These are phyloP conservation scores for Anguilla pacifica DNA, from an alignment of 2,797 vertebrate genomes.

Conservation along the genomic window DNA sequence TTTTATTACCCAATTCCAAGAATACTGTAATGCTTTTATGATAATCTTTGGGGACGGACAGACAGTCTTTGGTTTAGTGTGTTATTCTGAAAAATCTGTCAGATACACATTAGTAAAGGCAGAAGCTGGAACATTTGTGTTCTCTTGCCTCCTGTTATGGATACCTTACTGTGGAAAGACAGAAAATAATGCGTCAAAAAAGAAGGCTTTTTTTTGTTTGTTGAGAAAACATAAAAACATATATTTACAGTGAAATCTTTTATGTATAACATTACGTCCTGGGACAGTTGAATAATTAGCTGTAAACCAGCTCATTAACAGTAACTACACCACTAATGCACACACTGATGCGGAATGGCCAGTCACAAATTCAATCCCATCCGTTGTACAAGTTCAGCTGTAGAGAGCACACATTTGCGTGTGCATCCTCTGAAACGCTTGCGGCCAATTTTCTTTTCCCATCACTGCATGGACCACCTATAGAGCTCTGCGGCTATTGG, in stretches of 20 bases:
- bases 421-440: no score
- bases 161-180: not conserved
- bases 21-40: not conserved
- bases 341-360: not conserved
- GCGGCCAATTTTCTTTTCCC: no score
- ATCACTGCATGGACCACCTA: no score
- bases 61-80: not conserved
- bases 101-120: not conserved
- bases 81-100: not conserved
- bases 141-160: not conserved
- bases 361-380: no score
- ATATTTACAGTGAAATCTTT: not conserved
- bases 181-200: conserved; percentile 3
- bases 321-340: not conserved
- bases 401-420: no score
- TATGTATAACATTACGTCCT: not conserved
- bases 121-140: not conserved
- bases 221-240: not conserved
- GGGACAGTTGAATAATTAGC: not conserved
- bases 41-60: not conserved
- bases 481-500: not conserved
- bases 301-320: not conserved
- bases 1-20: not conserved
- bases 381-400: no score
- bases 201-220: not conserved